Percentiles rank a stretch among this genome's conserved stretches.
Evolutionary conservation across 2,888 invertebrate species (phyloP).

Genomic region (Kryphioiulus occultus): DNA sequence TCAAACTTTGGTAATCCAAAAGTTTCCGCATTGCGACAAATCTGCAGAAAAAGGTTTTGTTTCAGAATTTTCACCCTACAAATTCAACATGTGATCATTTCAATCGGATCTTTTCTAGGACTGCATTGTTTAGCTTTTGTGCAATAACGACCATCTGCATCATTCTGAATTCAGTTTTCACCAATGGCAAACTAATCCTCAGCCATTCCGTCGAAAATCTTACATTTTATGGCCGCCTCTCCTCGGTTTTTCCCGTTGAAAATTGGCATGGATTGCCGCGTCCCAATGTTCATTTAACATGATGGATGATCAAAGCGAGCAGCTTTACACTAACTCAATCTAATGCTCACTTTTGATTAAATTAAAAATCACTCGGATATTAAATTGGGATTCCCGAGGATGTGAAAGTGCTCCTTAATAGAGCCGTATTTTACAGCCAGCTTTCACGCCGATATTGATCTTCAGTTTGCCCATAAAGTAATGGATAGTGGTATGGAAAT

Average conservation of each 20-base stretch:
- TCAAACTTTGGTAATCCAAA: not conserved
- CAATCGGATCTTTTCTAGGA: not conserved
- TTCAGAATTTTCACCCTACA: not conserved
- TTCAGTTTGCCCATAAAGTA: not conserved
- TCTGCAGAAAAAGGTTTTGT: not conserved
- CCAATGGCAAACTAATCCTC: not conserved
- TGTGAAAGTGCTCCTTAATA: constrained; percentile 12
- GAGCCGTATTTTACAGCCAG: not conserved
- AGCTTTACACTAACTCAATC: constrained; percentile 13
- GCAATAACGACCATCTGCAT: not conserved
- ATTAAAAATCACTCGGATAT: constrained; percentile 35
- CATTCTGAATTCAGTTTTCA: not conserved
- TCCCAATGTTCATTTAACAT: not conserved
- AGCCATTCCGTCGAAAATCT: not conserved
- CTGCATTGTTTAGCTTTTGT: constrained; percentile 2
- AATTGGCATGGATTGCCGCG: not conserved
- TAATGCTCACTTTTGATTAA: constrained; percentile 21
- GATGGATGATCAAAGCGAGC: constrained; percentile 8
- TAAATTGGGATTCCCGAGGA: constrained; percentile 16
- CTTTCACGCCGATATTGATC: not conserved
- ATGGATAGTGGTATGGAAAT: not conserved
- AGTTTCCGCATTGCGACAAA: not conserved
- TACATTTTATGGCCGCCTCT: not conserved
- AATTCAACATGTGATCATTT: not conserved
- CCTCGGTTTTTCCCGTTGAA: not conserved